These are phyloP conservation scores for Muricea muricata DNA, from an alignment of 92 coral and sea anemone species.

Conservation along the genomic window DNA sequence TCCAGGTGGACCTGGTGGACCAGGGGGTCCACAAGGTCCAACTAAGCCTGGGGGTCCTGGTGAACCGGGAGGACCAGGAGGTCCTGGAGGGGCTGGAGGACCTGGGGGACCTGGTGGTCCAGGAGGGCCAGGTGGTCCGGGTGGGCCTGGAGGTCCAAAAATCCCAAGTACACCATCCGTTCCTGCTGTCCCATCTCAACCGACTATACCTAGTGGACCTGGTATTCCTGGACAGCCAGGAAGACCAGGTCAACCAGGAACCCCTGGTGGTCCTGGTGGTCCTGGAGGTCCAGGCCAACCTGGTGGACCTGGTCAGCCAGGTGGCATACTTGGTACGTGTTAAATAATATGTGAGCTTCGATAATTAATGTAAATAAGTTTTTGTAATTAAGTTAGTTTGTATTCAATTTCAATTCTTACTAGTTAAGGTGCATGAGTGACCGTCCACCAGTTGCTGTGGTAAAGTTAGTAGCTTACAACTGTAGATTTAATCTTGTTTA, in stretches of 20 bases:
- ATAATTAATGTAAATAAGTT: too few relatives aligned
- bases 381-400: too few relatives aligned
- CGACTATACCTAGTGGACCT: not conserved
- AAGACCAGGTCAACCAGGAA: conserved; percentile 62
- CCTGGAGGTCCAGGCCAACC: conserved; percentile 74
- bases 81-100: conserved; percentile 74
- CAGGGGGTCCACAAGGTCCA: conserved; percentile 66
- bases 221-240: conserved; percentile 45
- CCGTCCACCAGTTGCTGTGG: too few relatives aligned
- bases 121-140: conserved; percentile 15
- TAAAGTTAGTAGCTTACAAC: too few relatives aligned
- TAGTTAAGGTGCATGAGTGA: too few relatives aligned
- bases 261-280: conserved; percentile 74
- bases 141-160: conserved; percentile 37
- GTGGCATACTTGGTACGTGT: conserved; percentile 20
- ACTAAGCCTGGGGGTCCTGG: conserved; percentile 51
- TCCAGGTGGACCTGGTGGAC: conserved; percentile 45
- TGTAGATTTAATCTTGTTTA: too few relatives aligned
- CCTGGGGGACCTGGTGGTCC: conserved; percentile 72
- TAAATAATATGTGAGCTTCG: too few relatives aligned
- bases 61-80: conserved; percentile 68
- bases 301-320: conserved; percentile 55
- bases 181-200: conserved; percentile 51
- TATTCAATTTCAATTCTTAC: too few relatives aligned
- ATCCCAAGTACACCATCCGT: conserved; percentile 1